Percentiles rank a stretch among this genome's conserved stretches.
Evolutionary conservation across 2,113 vertebrate species (phyloP).

Genomic region (Rhinolophus sinicus): DNA sequence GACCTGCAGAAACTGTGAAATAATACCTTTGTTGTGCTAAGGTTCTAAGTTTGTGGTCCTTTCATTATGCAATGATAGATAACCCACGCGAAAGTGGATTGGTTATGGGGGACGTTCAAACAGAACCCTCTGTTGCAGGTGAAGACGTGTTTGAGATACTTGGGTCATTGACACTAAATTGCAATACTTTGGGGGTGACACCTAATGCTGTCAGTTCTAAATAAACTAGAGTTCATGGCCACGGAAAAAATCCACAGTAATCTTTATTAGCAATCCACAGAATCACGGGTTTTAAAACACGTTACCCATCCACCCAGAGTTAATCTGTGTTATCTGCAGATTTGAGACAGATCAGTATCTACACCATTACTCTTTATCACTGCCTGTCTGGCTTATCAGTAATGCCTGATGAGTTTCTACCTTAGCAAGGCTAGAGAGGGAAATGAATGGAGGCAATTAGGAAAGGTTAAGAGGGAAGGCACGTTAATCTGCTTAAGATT

Average conservation of each 20-base stretch:
- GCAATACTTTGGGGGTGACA: accelerated
- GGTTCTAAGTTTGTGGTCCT: too few species aligned
- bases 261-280: neutral
- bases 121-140: neutral
- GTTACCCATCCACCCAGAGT: neutral
- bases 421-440: neutral
- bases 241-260: neutral
- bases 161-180: neutral
- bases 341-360: neutral
- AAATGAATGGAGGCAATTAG: neutral
- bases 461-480: neutral
- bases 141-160: neutral
- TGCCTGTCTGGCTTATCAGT: neutral
- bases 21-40: neutral
- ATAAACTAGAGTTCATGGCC: neutral
- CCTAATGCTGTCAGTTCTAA: neutral
- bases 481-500: neutral
- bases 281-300: neutral
- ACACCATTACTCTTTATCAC: neutral
- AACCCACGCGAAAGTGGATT: accelerated
- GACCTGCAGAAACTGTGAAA: neutral
- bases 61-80: too few species aligned
- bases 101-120: neutral
- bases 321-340: neutral
- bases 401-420: neutral